Base-by-base conservation (phyloP, 2,113 vertebrate species). In the Cromileptes altivelis region DNA sequence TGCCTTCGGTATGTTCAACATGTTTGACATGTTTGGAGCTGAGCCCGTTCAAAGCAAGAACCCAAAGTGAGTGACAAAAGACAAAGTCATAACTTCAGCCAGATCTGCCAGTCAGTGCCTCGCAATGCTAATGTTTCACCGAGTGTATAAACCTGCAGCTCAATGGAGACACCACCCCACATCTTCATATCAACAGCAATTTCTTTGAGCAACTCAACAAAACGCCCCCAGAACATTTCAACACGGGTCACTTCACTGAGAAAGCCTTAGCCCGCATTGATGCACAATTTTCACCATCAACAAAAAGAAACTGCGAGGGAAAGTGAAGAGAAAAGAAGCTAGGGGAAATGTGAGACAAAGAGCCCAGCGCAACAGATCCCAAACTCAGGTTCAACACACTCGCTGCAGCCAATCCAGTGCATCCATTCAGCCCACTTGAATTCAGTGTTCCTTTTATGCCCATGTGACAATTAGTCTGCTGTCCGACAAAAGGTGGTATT, bases 141-240 rank as follows among this genome's bases (percentile, higher is more conserved):
- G 75, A 80, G 85, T 78, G 84, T 45, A 81, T 81, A 85, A 87
- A 74, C 84, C 64, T 69, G 40, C 45, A 49, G 30, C 60, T 87
- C 72, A 88, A 85, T 81, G 33, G 77, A 87, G 75, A 85, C 87
- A 88, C 72, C 87, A 81, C 68, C 88, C 86, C 82, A 88, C 85
- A 88, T 90, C 86, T 91, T 92, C 86, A 91, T 88, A 92, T 90
- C 81, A 92, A 91, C 90, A 89, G 89, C 89, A 89, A 91, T 91
- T 91, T 89, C 90, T 88, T 87, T 84, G 88, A 88, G 85, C 80
- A 68, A 82, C 87, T 91, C 86, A 91, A 58, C 78, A 53, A 67
- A 78, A 88, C 27, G 70, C 79, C 81, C 81, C 83, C 10, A 88
- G 87, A 89, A 91, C 89, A 92, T 85, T 92, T 84, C 49, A 88